phyloP scores from a whole-genome alignment of 2,797 vertebrate species.

The Poliocrania exsul region DNA sequence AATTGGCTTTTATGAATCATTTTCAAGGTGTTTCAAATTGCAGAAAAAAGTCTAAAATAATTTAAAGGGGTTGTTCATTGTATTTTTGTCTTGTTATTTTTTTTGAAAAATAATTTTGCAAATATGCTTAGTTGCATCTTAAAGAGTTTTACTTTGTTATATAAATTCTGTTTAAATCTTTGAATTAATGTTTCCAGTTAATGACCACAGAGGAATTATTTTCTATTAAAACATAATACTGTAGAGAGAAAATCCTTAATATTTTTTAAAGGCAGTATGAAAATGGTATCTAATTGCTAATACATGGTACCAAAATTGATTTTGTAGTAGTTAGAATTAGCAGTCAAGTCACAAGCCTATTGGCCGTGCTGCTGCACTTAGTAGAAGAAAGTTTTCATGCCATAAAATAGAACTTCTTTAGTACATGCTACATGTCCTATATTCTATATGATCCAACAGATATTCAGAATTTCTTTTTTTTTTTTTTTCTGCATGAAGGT shows the following conservation, averaged over 20 bases:
- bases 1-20: conserved; percentile 70
- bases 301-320: background rate
- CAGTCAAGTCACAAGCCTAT: background rate
- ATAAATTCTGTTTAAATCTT: background rate
- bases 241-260: background rate
- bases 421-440: background rate
- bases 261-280: background rate
- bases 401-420: background rate
- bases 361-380: background rate
- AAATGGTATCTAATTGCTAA: background rate
- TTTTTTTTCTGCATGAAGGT: background rate
- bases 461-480: background rate
- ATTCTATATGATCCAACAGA: background rate
- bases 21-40: conserved; percentile 43
- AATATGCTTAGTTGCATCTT: background rate
- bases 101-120: background rate
- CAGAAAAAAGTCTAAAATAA: background rate
- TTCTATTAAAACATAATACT: background rate
- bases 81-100: background rate
- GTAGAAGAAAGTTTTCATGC: background rate
- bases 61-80: conserved; percentile 1
- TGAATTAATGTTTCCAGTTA: background rate
- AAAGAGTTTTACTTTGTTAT: background rate
- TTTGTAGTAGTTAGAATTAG: background rate
- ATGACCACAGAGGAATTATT: background rate